These are phyloP conservation scores for Sitta carolinensis DNA, from an alignment of 2,797 vertebrate species.

Conservation along the genomic window DNA sequence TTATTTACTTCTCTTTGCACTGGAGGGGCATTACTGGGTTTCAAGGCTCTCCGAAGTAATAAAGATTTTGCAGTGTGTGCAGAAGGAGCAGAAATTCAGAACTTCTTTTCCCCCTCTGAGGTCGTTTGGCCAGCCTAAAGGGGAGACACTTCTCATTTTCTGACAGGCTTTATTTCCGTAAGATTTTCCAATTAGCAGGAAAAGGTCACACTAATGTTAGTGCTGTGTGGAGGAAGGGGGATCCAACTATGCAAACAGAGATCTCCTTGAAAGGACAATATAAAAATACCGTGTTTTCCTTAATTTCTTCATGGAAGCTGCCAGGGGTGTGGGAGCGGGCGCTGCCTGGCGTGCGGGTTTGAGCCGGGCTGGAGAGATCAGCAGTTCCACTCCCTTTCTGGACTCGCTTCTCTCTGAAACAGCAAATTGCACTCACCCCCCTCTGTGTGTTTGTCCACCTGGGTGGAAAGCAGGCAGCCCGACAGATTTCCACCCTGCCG, in stretches of 20 bases:
- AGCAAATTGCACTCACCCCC: neutral
- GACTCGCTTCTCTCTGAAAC: conserved; percentile 20
- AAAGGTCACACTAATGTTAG: conserved; percentile 82
- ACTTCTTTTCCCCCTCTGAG: conserved; percentile 85
- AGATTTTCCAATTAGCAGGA: conserved; percentile 85
- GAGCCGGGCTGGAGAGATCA: neutral
- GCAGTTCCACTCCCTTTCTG: neutral
- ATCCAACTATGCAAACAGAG: conserved; percentile 80
- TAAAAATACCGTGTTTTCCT: conserved; percentile 51
- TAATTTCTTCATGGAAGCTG: conserved; percentile 48
- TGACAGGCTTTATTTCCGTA: conserved; percentile 87
- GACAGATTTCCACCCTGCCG: neutral
- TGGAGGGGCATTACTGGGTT: conserved; percentile 85
- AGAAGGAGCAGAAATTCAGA: conserved; percentile 84
- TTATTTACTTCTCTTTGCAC: conserved; percentile 88
- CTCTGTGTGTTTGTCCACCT: conserved; percentile 33
- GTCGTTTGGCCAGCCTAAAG: conserved; percentile 85
- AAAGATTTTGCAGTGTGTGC: conserved; percentile 90
- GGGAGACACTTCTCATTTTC: conserved; percentile 84
- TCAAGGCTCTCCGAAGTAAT: conserved; percentile 85
- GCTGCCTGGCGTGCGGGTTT: neutral
- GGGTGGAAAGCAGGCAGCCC: conserved; percentile 20
- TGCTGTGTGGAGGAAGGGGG: conserved; percentile 72
- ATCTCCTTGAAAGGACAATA: conserved; percentile 78
- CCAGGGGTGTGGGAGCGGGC: neutral